Percentiles rank a stretch among this genome's conserved stretches.
These are phyloP conservation scores for Oenanthe melanoleuca DNA, from an alignment of 2,113 vertebrate species.

Conservation along the genomic window DNA sequence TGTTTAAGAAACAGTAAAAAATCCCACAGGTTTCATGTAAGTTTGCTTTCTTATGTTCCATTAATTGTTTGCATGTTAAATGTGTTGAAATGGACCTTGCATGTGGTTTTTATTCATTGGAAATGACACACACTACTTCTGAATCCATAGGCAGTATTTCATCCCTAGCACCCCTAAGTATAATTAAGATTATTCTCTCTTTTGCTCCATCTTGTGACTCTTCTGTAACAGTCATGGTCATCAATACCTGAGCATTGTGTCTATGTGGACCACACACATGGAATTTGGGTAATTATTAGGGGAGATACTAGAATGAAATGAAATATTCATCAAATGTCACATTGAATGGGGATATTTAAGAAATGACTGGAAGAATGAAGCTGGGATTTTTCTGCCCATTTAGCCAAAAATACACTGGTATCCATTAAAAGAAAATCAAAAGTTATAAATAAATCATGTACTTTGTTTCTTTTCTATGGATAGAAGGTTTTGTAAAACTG, in stretches of 20 bases:
- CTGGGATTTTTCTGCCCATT: background rate
- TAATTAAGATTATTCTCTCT: background rate
- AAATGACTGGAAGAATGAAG: background rate
- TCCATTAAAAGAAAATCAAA: background rate
- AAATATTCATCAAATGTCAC: background rate
- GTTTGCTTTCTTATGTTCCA: background rate
- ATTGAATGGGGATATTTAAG: background rate
- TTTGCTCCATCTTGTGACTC: background rate
- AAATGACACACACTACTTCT: background rate
- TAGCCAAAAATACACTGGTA: background rate
- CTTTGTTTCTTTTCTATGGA: background rate
- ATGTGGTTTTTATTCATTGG: background rate
- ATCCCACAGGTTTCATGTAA: background rate
- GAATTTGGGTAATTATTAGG: background rate
- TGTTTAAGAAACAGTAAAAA: background rate
- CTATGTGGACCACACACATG: rapidly evolving
- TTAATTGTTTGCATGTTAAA: background rate
- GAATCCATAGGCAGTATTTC: background rate
- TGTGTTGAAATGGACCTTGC: background rate
- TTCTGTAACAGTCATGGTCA: background rate
- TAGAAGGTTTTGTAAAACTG: background rate
- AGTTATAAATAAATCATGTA: background rate
- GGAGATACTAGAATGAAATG: background rate
- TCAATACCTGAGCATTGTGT: background rate
- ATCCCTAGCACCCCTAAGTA: background rate